Evolutionary conservation across 1,140 invertebrate genomes (phyloP), one percentile per base, ranked within the genome.

Genomic region (Trinorchestia longiramus): DNA sequence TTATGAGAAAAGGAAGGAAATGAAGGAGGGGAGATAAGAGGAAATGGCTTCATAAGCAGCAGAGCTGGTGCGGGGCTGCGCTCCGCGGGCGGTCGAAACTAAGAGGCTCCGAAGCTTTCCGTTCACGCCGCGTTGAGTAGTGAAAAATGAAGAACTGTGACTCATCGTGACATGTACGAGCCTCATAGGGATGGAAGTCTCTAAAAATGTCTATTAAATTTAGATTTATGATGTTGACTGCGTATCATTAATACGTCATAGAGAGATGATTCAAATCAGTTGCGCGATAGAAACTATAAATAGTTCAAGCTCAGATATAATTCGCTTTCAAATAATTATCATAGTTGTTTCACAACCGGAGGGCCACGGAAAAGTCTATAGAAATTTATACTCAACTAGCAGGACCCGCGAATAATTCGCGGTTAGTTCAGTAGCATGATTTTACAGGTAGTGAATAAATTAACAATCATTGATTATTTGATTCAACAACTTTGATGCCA

Each of bases 41-140:
- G 92, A 94, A 94, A 94, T 94, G 92, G 92, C 92, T 94, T 94
- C 92, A 94, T 94, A 94, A 94, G 92, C 92, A 94, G 92, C 92
- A 47, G 92, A 43, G 92, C 44, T 47, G 44, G 92, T 45, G 43
- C 36, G 92, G 92, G 92, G 92, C 41, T 6, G 43, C 43, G 92
- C 92, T 40, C 43, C 8, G 6, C 40, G 43, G 92, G 92, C 92
- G 92, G 92, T 94, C 43, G 43, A 43, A 47, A 90, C 88, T 90
- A 41, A 90, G n/a, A 90, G 88, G 88, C 88, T 90, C 88, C 28
- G 62, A 77, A 28, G 62, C 62, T 77, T 77, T 36, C 62, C 62
- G 62, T 77, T 77, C 8, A 36, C 62, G 62, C 62, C 62, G 62
- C 62, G 8, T 28, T 42, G 41, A 42, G 88, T 43, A 43, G 43